phyloP scores from a whole-genome alignment of 2,888 invertebrate species.

The Drosophila villosipedis region DNA sequence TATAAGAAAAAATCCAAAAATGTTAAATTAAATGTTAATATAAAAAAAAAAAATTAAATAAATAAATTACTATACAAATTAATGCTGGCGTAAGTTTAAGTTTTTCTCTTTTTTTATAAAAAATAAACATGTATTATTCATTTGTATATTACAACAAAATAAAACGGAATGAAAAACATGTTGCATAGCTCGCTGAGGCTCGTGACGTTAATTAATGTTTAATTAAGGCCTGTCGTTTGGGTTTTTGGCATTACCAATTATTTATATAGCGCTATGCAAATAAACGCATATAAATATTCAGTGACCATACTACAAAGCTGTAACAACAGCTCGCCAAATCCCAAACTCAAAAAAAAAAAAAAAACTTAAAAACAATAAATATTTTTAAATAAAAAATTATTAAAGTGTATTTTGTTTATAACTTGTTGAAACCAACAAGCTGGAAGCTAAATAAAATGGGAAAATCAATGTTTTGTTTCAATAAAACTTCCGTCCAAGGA shows the following conservation, averaged over 20 bases:
- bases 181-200: conserved; percentile 32
- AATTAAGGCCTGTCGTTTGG: conserved; percentile 47
- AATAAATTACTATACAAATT: conserved; percentile 46
- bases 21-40: conserved; percentile 64
- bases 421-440: background rate
- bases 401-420: background rate
- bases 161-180: conserved; percentile 17
- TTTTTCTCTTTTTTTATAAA: conserved; percentile 28
- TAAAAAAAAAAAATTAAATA: conserved; percentile 17
- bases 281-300: conserved; percentile 42
- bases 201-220: conserved; percentile 56
- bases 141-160: conserved; percentile 31
- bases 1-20: conserved; percentile 43
- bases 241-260: conserved; percentile 32
- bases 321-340: conserved; percentile 21
- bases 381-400: conserved; percentile 65
- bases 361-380: conserved; percentile 58
- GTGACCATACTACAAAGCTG: conserved; percentile 36
- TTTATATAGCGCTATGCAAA: conserved; percentile 45
- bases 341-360: conserved; percentile 4
- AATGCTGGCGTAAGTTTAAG: conserved; percentile 54
- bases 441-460: background rate
- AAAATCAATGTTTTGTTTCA: background rate
- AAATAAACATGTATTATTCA: conserved; percentile 19
- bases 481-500: background rate